Conservation (phyloP, 1,140 invertebrate genomes). For the Drosophila asahinai region DNA sequence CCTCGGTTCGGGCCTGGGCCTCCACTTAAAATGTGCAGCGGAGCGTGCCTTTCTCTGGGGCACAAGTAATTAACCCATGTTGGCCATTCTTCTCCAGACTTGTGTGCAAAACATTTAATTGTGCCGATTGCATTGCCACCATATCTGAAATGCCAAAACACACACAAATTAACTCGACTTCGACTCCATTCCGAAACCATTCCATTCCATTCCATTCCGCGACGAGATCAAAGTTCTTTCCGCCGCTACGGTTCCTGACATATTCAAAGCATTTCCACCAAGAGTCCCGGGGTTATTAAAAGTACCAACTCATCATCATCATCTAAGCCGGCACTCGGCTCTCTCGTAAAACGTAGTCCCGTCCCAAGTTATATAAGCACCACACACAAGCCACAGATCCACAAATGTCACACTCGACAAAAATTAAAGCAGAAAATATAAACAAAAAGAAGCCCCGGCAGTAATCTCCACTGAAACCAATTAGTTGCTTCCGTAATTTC, state of each 20-base stretch:
- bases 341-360: conserved; percentile 17
- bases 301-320: conserved; percentile 51
- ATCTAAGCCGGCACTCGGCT: conserved; percentile 16
- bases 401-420: conserved; percentile 70
- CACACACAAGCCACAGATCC: conserved; percentile 22
- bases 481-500: conserved; percentile 81
- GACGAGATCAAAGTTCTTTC: conserved; percentile 62
- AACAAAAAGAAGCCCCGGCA: conserved; percentile 21
- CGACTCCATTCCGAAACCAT: conserved; percentile 1
- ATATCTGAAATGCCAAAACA: conserved; percentile 73
- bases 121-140: conserved; percentile 76
- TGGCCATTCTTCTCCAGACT: conserved; percentile 47
- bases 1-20: conserved; percentile 18
- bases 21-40: conserved; percentile 77
- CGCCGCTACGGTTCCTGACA: conserved; percentile 72
- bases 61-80: conserved; percentile 77
- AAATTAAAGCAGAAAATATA: conserved; percentile 41
- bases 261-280: conserved; percentile 68
- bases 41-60: conserved; percentile 71
- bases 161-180: conserved; percentile 51
- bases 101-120: conserved; percentile 79
- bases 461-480: conserved; percentile 52
- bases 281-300: conserved; percentile 60
- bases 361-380: conserved; percentile 59
- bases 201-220: not conserved